phyloP scores from a whole-genome alignment of 1,140 invertebrate species.

The Rhyacophila brunnea region DNA sequence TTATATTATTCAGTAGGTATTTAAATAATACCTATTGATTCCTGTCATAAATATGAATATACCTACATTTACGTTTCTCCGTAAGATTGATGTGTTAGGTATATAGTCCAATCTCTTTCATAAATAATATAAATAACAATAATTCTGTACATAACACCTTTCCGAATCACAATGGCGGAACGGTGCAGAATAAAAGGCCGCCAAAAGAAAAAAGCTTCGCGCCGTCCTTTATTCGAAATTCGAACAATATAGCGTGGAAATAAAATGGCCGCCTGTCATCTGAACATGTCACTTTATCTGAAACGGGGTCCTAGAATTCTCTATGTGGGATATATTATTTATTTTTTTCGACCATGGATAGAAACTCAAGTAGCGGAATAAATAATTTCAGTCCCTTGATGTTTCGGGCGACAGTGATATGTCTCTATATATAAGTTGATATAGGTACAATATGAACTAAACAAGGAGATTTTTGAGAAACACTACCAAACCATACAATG shows the following conservation, averaged over 20 bases:
- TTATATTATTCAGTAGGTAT: no score
- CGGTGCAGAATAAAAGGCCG: conserved; percentile 8
- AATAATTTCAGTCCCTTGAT: conserved; percentile 22
- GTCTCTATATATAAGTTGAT: conserved; percentile 2
- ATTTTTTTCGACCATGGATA: conserved; percentile 19
- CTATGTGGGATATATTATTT: conserved; percentile 5
- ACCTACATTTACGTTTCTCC: no score
- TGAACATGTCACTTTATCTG: not conserved
- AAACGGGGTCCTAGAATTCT: not conserved
- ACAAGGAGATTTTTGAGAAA: not conserved
- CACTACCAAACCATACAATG: no score
- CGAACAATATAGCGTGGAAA: conserved; percentile 21
- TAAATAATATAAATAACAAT: no score
- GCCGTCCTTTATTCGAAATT: conserved; percentile 15
- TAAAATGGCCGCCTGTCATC: conserved; percentile 34
- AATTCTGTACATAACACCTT: not conserved
- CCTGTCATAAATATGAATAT: no score
- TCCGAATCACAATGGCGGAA: conserved; percentile 9
- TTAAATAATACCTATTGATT: no score
- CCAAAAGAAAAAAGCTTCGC: conserved; percentile 18
- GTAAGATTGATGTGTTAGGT: no score
- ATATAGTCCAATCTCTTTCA: no score
- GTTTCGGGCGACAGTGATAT: not conserved
- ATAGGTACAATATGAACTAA: not conserved
- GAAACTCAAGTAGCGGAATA: conserved; percentile 33